Evolutionary conservation across 2,797 vertebrate species (phyloP), one percentile per base, ranked within the genome.

Genomic region (Borostomias antarcticus): DNA sequence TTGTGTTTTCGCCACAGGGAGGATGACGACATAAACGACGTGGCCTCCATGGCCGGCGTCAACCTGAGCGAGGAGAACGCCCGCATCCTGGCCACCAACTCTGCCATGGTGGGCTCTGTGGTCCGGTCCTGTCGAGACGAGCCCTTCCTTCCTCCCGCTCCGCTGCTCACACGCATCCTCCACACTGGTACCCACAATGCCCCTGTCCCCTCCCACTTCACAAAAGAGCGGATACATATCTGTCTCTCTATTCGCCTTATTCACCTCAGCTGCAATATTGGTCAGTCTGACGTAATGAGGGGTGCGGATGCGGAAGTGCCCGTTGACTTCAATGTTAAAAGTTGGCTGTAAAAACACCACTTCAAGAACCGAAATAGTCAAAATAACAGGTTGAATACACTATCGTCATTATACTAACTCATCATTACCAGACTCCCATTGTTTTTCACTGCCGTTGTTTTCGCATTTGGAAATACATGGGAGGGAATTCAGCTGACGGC

Each of bases 11-110:
- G 19, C 53, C 3, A 64, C 78, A 95, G 94, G 77, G 91, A 94
- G 23, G 94, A 95, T 80, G 94, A 95, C 82, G 94, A 95, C 73
- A 87, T 95, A 74, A 96, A 94, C 79, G 94, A 96, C 79, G 95
- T 96, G 77, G 89, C 95, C 62, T 94, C 92, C 66, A 95, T 96
- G 94, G 94, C 95, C 45, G 94, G 93, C 0, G 88, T 95, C 74
- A 95, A 82, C 72, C 78, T 96, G 63, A 91, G 5, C 0, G 95
- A 95, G 80, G 95, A 96, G 81, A 93, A 79, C 0, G 88, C 87
- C 0, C 85, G 88, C 69, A 93, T 94, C 82, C 87, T 94, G 73
- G 82, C 90, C 56, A 74, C 91, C 35, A 85, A 87, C 71, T 91
- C 92, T 11, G 87, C 90, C 51, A 64, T 91, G 2, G 84, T 96